Conservation (phyloP, 2,113 vertebrate genomes). For the Dermatemys mawii region DNA sequence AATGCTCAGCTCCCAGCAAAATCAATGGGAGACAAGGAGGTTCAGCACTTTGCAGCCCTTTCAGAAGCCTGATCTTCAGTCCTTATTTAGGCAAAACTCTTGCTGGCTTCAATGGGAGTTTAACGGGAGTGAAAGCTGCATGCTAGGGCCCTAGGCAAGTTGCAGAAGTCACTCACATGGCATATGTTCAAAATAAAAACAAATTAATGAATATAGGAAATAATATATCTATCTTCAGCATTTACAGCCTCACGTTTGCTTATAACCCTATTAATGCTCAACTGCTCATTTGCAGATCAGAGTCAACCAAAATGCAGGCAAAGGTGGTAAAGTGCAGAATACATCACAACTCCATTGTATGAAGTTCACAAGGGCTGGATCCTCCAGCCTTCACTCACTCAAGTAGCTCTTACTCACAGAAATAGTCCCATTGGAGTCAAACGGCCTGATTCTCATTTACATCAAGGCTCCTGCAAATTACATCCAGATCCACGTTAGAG, state of each 20-base stretch:
- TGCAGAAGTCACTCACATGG: background rate
- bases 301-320: background rate
- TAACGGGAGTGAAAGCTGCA: background rate
- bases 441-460: accelerated
- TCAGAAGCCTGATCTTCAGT: background rate
- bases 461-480: background rate
- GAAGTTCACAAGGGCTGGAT: background rate
- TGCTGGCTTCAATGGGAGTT: background rate
- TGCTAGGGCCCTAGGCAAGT: background rate
- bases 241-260: background rate
- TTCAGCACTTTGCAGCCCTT: background rate
- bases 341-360: background rate
- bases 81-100: background rate
- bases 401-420: background rate
- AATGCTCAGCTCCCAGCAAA: background rate
- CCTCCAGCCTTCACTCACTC: background rate
- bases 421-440: accelerated
- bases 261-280: background rate
- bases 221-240: background rate
- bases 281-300: background rate
- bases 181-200: background rate
- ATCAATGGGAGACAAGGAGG: accelerated
- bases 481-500: background rate
- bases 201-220: background rate
- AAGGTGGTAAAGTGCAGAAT: background rate